Evolutionary conservation across 2,888 invertebrate genomes (phyloP), one percentile per base, ranked within the genome.

Genomic region (Petrophora chlorosata): DNA sequence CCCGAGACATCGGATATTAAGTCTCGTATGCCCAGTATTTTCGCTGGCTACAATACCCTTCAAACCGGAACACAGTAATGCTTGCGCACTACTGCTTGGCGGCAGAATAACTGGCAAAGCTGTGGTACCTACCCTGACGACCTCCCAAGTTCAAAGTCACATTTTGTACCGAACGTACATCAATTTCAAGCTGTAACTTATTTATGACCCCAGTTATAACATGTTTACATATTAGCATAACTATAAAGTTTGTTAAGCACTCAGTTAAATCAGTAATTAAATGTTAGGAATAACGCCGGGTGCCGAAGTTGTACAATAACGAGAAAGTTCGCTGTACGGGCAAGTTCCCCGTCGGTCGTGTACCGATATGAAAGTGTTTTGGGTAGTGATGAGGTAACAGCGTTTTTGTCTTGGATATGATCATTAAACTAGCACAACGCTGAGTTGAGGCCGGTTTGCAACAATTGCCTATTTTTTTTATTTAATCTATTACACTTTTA

Each of bases 221-320:
- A n/a, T 42, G 35, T 35, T 22, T 12, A 19, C 40, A 26, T 33
- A 46, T 34, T 34, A 40, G 26, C 46, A 46, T 41, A 48, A 22
- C 48, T 26, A 19, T 42, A 48, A 48, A 42, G 36, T 42, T 42
- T 41, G 44, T 62, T n/a, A 63, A 70, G 71, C 70, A 65, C 57
- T 65, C 56, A 69, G 65, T 65, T 68, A 42, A 42, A 48, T 65
- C 59, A 39, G 72, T 73, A 77, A 82, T 84, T 82, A 81, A 80
- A 82, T 76, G 76, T 71, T 53, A 62, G 53, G 54, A 68, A 65
- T 59, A 65, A 63, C 66, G 65, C 53, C 59, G 61, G 59, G 52
- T 59, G 62, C 52, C 53, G 34, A 82, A 82, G 67, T 82, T 79
- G 72, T 59, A 76, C 76, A 76, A 78, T 79, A 77, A 70, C 71